These are phyloP conservation scores for Taenioides sp. DNA, from an alignment of 2,797 vertebrate genomes.

Conservation along the genomic window DNA sequence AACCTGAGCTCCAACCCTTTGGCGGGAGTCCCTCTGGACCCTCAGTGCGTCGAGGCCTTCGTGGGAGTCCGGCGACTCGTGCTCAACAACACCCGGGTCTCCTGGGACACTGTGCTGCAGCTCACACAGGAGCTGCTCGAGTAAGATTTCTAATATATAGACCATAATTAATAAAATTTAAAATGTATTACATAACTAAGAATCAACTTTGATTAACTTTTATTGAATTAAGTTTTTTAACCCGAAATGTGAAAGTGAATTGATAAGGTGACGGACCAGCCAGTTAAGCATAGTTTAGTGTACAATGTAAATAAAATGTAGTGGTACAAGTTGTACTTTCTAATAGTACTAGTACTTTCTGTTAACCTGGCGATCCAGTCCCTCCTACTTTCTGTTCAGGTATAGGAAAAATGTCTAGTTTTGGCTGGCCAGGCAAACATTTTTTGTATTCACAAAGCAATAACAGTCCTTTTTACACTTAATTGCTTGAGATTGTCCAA, in stretches of 20 bases:
- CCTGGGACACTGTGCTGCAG: conserved; percentile 92
- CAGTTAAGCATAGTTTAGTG: too few relatives aligned
- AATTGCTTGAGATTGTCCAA: neutral
- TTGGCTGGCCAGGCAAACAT: neutral
- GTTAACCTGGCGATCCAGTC: neutral
- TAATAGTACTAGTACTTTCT: too few relatives aligned
- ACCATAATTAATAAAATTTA: neutral
- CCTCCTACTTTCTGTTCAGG: neutral
- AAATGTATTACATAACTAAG: neutral
- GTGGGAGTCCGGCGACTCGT: conserved; percentile 90
- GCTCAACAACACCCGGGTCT: conserved; percentile 97
- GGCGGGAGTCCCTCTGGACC: conserved; percentile 84
- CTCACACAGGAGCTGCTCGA: conserved; percentile 88
- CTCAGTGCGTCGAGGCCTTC: conserved; percentile 86
- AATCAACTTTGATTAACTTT: too few relatives aligned
- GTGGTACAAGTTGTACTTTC: too few relatives aligned
- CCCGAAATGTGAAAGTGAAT: neutral
- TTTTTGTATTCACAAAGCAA: neutral
- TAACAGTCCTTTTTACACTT: neutral
- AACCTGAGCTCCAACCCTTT: conserved; percentile 98
- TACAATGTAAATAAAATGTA: too few relatives aligned
- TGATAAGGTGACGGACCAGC: neutral
- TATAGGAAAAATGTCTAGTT: neutral
- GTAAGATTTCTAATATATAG: conserved; percentile 76
- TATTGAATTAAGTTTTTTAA: too few relatives aligned